A percentile compares a stretch with the other conserved stretches of the same genome.
phyloP scores from a whole-genome alignment of 92 coral and sea anemone species.

The Actinostola sp. region DNA sequence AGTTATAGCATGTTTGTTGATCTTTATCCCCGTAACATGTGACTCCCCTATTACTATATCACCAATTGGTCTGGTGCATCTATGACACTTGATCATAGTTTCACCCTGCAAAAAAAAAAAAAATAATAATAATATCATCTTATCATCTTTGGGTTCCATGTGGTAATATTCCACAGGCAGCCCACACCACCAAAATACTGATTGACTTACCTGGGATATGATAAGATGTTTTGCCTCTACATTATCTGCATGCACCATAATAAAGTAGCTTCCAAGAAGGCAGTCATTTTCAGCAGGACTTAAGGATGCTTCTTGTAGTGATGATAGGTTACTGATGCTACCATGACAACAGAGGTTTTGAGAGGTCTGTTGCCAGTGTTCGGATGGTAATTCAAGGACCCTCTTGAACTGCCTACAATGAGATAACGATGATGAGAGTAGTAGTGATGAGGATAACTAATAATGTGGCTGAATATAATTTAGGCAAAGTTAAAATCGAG shows the following conservation, averaged over 20 bases:
- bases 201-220: slow-evolving; percentile 54
- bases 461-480: no score
- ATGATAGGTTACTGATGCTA: slow-evolving; percentile 42
- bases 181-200: neutral
- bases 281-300: slow-evolving; percentile 78
- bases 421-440: neutral
- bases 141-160: no score
- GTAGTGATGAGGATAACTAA: no score
- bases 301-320: slow-evolving; percentile 60
- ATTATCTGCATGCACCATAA: slow-evolving; percentile 68
- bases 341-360: slow-evolving; percentile 98
- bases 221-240: slow-evolving; percentile 44
- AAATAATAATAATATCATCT: no score
- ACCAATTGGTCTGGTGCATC: slow-evolving; percentile 63
- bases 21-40: slow-evolving; percentile 30
- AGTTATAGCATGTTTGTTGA: slow-evolving; percentile 34
- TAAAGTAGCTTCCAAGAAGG: slow-evolving; percentile 74
- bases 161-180: neutral
- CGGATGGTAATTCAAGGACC: slow-evolving; percentile 91
- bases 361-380: slow-evolving; percentile 88
- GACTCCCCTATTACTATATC: slow-evolving; percentile 5
- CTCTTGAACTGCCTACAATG: slow-evolving; percentile 71
- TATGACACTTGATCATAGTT: slow-evolving; percentile 48
- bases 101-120: slow-evolving; percentile 9
- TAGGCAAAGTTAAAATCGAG: no score